phyloP scores from a whole-genome alignment of 2,113 vertebrate species.

The Prionailurus viverrinus region DNA sequence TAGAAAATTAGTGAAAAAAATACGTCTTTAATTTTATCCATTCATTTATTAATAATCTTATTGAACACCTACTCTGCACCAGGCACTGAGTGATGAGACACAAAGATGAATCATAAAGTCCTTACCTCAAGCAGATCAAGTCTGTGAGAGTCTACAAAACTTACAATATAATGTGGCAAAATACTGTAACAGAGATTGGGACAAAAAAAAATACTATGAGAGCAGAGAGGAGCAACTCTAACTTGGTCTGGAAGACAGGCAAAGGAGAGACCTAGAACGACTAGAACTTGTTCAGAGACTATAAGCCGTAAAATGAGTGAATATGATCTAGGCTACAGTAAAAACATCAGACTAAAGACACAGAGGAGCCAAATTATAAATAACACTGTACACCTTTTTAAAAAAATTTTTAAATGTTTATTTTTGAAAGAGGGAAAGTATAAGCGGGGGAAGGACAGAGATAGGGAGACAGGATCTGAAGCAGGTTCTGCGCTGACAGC shows the following conservation, averaged over 20 bases:
- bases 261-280: background rate
- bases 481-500: too few species aligned
- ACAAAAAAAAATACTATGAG: slow-evolving; percentile 23
- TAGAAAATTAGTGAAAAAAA: slow-evolving; percentile 39
- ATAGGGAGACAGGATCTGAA: too few species aligned
- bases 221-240: background rate
- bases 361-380: background rate
- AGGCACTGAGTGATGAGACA: background rate
- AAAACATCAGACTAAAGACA: background rate
- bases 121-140: slow-evolving; percentile 26
- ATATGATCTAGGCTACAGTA: background rate
- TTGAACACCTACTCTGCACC: background rate
- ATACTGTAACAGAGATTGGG: background rate
- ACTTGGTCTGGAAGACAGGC: background rate
- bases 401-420: too few species aligned
- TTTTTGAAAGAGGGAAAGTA: too few species aligned
- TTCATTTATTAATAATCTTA: slow-evolving; percentile 22
- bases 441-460: too few species aligned
- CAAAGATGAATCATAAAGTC: slow-evolving; percentile 1
- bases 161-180: background rate
- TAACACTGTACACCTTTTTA: background rate
- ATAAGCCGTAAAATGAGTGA: background rate
- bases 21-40: slow-evolving; percentile 22
- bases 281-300: slow-evolving; percentile 14
- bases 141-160: background rate